These are phyloP conservation scores for Formicarius rufipectus DNA, from an alignment of 2,113 vertebrate genomes.

Conservation along the genomic window DNA sequence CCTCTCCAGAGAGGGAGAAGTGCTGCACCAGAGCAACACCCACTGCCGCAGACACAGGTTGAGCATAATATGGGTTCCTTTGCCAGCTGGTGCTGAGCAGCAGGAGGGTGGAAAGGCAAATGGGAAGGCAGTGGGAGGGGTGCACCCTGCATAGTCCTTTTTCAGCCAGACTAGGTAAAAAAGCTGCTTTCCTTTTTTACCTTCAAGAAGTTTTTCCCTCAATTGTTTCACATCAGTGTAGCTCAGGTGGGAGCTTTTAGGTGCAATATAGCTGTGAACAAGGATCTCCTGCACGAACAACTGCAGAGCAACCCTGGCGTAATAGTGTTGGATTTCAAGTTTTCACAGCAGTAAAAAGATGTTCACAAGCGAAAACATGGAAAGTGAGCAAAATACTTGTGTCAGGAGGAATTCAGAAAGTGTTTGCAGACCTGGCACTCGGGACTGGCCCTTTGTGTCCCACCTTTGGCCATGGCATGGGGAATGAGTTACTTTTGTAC, in stretches of 20 bases:
- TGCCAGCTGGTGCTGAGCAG: not conserved
- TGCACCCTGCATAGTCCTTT: not conserved
- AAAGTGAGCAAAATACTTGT: not conserved
- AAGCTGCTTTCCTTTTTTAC: not conserved
- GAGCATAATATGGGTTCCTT: not conserved
- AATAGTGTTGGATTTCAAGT: not conserved
- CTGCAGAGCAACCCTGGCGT: not conserved
- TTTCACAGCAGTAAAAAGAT: not conserved
- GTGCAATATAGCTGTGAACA: not conserved
- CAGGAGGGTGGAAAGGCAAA: not conserved
- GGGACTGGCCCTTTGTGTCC: not conserved
- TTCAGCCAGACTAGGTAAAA: not conserved
- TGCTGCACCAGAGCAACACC: not conserved
- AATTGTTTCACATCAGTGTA: not conserved
- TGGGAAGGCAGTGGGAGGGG: not conserved
- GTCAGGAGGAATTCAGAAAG: not conserved
- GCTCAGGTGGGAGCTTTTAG: not conserved
- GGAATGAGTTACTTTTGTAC: not conserved
- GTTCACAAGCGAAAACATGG: not conserved
- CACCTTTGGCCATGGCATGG: accelerated
- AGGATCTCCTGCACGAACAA: not conserved
- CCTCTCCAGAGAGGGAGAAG: not conserved
- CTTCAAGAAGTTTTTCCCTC: not conserved
- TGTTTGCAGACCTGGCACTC: not conserved
- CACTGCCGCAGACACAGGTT: not conserved